Base-by-base conservation (phyloP, 2,797 vertebrate genomes). In the Trichosurus vulpecula region DNA sequence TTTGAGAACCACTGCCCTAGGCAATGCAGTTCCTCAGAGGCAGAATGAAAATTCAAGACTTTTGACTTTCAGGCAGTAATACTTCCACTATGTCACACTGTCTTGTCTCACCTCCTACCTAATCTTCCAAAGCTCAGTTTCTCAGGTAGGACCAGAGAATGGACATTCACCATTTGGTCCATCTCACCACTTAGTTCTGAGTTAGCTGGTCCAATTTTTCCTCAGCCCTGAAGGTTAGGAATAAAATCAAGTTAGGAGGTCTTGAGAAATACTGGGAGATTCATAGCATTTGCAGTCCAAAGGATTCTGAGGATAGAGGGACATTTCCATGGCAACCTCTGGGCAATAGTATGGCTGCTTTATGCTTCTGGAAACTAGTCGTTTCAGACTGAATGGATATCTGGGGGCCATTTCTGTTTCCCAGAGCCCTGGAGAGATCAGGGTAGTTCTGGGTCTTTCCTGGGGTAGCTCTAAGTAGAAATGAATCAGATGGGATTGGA, bases 11-110 rank as follows among this genome's bases (percentile, higher is more conserved):
- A 41, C 35, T 31, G 57, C 57, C 12, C 14, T 19, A 66, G 35
- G 35, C 35, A 19, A 66, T n/a, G 31, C 31, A 35, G 12, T n/a
- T 66, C 13, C n/a, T 41, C n/a, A 54, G 55, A 52, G 41, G 94
- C 53, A 94, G 35, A 94, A 92, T 53, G 41, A 52, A 9, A 90
- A 95, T 93, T 54, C 27, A 52, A 94, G 11, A 61, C 22, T 25
- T 93, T 74, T 19, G 35, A 41, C 35, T 87, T 92, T 19, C 9
- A 81, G 55, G 89, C 6, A n/a, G 92, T 47, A 19, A 81, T 25
- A 1, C 19, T 81, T 81, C n/a, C 29, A 35, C 16, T 12, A 22
- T 74, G 52, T 81, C 52, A 91, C 30, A 30, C 52, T 89, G 92
- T 35, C 2, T 92, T 8, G 2, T 90, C 14, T 91, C 52, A 90